Evolutionary conservation across 2,797 vertebrate genomes (phyloP), one percentile per base, ranked within the genome.

Genomic region (Schizopygopsis pylzovi): DNA sequence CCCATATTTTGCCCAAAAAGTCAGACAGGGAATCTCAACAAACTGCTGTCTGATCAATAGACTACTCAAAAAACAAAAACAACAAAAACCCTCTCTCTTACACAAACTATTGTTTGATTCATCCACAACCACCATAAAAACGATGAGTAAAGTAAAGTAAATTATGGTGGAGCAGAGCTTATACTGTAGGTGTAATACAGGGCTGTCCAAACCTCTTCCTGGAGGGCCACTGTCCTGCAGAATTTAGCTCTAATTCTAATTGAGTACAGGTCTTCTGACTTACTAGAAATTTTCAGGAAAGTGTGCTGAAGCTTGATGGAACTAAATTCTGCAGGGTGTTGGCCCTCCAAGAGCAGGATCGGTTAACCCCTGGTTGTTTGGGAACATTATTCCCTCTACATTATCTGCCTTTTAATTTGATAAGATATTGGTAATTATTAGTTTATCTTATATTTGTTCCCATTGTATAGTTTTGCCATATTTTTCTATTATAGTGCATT

Each of bases 21-120:
- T 88, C 87, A 83, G 65, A 81, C 80, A 63, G 61, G 52, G 79
- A 76, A 87, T 85, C 84, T 83, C 83, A 71, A 87, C 83, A 43
- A 71, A 71, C 61, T 45, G 45, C 68, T n/a, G 70, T 43, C 78
- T 82, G 75, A 81, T 82, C 83, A 89, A 80, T 83, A 85, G 68
- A 76, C 68, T 49, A 67, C 43, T 45, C 43, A 11, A 45, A 61
- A 25, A 80, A 37, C 16, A 45, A 72, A 78, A 52, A 52, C 0
- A 18, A 16, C 7, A 6, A 39, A 43, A 43, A 43, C 1, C 41
- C 33, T 81, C 63, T 73, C 12, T 33, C 22, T 61, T 80, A 41
- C 43, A n/a, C 8, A 52, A 12, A 70, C 20, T 37, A 76, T 7
- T 33, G 28, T 56, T 77, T 54, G 5, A 76, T 1, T 0, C 18